Evolutionary conservation across 2,797 vertebrate genomes (phyloP).

Genomic region (Fratercula arctica): DNA sequence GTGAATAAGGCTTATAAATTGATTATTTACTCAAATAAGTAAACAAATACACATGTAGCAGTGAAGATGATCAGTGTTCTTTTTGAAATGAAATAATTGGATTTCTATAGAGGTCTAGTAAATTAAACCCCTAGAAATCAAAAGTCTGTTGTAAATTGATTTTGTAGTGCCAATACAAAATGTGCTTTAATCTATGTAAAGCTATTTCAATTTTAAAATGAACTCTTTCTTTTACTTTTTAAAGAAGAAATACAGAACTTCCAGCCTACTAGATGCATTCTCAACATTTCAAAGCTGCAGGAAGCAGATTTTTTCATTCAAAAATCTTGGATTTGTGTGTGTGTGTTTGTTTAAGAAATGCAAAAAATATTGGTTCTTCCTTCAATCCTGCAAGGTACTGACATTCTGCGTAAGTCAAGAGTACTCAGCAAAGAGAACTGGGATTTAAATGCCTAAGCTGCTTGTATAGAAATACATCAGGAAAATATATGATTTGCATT

Average conservation of each 20-base stretch:
- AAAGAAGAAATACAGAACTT: background rate
- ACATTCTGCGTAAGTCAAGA: background rate
- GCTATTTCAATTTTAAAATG: background rate
- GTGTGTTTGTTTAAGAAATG: constrained; percentile 19
- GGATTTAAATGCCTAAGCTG: background rate
- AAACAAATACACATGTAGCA: background rate
- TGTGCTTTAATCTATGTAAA: background rate
- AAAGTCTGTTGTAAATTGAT: background rate
- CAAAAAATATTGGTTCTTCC: constrained; percentile 5
- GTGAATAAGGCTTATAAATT: background rate
- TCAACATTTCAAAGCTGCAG: background rate
- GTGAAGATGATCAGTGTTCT: background rate
- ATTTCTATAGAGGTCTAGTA: background rate
- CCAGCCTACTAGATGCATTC: background rate
- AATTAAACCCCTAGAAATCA: background rate
- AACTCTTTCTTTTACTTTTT: background rate
- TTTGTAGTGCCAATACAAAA: background rate
- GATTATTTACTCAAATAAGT: constrained; percentile 48
- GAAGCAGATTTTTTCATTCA: constrained; percentile 32
- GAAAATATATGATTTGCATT: background rate
- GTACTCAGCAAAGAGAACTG: background rate
- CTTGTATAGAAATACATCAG: background rate
- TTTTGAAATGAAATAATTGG: background rate
- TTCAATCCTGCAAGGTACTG: background rate
- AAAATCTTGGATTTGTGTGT: constrained; percentile 14